Evolutionary conservation across 2,888 invertebrate species (phyloP), one percentile per base, ranked within the genome.

Genomic region (Sphaerophoria taeniata): DNA sequence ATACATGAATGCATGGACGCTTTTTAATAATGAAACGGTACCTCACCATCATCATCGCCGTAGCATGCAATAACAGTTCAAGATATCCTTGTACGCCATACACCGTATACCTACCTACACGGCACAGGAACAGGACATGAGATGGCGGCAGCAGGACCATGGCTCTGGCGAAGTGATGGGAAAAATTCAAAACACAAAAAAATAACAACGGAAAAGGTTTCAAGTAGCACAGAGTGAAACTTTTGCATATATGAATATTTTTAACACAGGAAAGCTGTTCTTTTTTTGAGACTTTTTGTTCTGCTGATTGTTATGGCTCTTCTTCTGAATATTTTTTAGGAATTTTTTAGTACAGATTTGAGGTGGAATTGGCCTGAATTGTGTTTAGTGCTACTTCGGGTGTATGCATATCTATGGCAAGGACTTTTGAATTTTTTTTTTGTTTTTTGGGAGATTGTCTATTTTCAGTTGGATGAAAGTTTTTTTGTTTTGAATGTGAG

Each of bases 1-100:
- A 88, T 88, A 87, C 87, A 88, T 88, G 88, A 88, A 87, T 76
- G 88, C 88, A 87, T 87, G 88, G 88, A 88, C 88, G 88, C 88
- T 88, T 88, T 88, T 88, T 87, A 87, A 88, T 88, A 88, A 88
- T 88, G 87, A 88, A 87, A 87, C 79, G 69, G 72, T 75, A 73
- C 85, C 63, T 63, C n/a, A 24, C 24, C 24, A 24, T 24, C 24
- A 24, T 24, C 53, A 39, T 53, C 78, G 82, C 79, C 69, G 58
- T 69, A 78, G 61, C 65, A 65, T 65, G 65, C 84, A 85, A 85
- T 85, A 85, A 85, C 85, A 81, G 73, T 81, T 81, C 81, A 85
- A 85, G 85, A 85, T 85, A 85, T 81, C 85, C 81, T 81, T 80
- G 76, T 70, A 73, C 85, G 73, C 67, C 73, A 12, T 6, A 43